These are phyloP conservation scores for Perodicticus potto DNA, from an alignment of 2,797 vertebrate species.

Conservation along the genomic window DNA sequence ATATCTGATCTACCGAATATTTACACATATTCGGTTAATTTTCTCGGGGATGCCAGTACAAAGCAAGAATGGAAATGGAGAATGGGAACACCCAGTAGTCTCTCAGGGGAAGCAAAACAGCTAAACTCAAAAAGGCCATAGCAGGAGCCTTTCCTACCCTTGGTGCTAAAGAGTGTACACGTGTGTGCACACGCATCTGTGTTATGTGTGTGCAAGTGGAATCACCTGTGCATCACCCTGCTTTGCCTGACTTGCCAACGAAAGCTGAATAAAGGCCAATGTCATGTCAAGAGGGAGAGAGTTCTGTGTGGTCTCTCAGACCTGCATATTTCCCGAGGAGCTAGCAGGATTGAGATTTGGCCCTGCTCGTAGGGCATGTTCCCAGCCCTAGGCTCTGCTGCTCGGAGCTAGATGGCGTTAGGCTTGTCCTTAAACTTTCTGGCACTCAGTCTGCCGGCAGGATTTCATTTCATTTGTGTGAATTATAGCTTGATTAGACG, in stretches of 20 bases:
- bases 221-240: neutral
- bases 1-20: constrained; percentile 41
- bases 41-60: neutral
- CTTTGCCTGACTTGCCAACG: neutral
- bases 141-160: neutral
- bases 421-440: neutral
- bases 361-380: neutral
- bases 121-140: neutral
- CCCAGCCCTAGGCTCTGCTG: neutral
- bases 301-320: neutral
- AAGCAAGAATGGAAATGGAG: neutral
- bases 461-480: neutral
- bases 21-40: neutral
- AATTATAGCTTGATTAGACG: neutral
- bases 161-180: neutral
- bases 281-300: neutral
- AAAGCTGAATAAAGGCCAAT: neutral
- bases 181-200: neutral
- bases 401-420: neutral
- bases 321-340: neutral
- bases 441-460: neutral
- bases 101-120: neutral
- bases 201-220: neutral
- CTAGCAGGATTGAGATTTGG: neutral
- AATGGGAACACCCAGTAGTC: neutral